Percentiles rank a stretch among this genome's conserved stretches.
phyloP scores from a whole-genome alignment of 2,113 vertebrate genomes.

The Acanthisitta chloris region DNA sequence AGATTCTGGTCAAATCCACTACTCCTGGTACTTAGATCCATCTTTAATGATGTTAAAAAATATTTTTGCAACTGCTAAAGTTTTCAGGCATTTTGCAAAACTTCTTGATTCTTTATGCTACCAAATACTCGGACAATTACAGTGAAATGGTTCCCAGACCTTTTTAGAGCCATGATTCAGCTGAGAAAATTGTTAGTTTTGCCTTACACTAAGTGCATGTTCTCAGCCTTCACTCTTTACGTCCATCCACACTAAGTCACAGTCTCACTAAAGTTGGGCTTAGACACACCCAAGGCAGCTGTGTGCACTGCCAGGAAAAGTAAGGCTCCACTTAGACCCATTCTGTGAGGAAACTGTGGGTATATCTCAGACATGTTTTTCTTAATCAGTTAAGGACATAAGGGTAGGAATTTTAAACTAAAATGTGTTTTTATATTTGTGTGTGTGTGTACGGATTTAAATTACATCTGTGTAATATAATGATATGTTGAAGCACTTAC shows the following conservation, averaged over 20 bases:
- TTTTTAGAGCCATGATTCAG: neutral
- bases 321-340: neutral
- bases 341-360: neutral
- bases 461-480: neutral
- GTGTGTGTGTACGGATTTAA: neutral
- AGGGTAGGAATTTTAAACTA: rapidly evolving
- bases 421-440: neutral
- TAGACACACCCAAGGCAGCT: neutral
- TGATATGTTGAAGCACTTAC: neutral
- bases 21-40: neutral
- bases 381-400: neutral
- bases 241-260: rapidly evolving
- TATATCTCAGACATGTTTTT: neutral
- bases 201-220: neutral
- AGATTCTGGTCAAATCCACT: neutral
- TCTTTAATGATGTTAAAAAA: neutral
- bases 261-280: neutral
- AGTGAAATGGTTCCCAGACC: neutral
- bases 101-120: neutral
- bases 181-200: neutral
- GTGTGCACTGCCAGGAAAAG: neutral
- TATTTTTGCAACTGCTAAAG: neutral
- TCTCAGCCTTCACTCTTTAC: neutral
- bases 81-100: neutral
- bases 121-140: neutral